Base-by-base conservation (phyloP, 92 coral and sea anemone species). In the Muricea muricata region DNA sequence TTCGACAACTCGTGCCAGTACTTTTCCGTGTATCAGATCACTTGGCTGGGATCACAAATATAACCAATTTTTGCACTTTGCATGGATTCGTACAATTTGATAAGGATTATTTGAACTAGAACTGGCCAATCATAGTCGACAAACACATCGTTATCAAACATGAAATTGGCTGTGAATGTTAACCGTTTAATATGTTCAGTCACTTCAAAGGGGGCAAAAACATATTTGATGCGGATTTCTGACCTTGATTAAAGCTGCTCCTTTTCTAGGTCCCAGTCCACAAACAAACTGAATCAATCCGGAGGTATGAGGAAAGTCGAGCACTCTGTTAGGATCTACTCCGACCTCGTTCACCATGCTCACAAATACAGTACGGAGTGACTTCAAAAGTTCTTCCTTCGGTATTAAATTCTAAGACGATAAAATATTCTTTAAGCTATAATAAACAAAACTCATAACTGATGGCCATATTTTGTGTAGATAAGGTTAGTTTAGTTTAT, bases 211-310 rank as follows among this genome's bases (percentile, higher is more conserved):
- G n/a, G n/a, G n/a, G n/a, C n/a, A n/a, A n/a, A 86, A 40, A 2
- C 33, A 68, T 14, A 45, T 28, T 18, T 47, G 18, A 2, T 47
- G 17, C 45, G 17, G 25, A 24, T 5, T 80, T 80, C 33, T 6
- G 18, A 97, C 99, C 97, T 97, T 97, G 37, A 97, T 78, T 37
- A 97, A 82, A 18, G 94, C 86, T 0, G 99, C 81, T 7, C 97
- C 99, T 73, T 97, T 97, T 72, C 99, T 93, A 2, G 99, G 97
- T 42, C 99, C 99, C 85, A 97, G 88, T 33, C 99, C 99, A 87
- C 99, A 97, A 57, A 94, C 98, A 86, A 97, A 97, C 93, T 97
- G 99, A 79, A 97, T 78, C 45, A 97, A 87, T 11, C 98, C 89
- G 12, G 89, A 88, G 47, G 91, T 88, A 46, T 97, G 99, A 12